Base-by-base conservation (phyloP, 37 sponge, comb jelly and placozoan species). In the Ephydatia muelleri region DNA sequence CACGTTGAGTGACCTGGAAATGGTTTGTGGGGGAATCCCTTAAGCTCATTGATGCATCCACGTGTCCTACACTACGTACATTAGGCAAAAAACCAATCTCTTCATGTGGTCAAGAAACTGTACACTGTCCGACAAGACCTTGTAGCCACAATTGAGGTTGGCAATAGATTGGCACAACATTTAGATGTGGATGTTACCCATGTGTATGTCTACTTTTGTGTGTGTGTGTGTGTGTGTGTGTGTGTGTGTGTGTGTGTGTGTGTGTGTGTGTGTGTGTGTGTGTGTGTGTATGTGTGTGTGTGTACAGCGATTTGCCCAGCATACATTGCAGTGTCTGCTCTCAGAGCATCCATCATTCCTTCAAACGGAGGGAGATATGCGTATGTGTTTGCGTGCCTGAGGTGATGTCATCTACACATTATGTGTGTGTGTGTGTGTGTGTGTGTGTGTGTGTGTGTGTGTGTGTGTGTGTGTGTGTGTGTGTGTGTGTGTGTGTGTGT, bases 21-120 rank as follows among this genome's bases (percentile, higher is more conserved):
- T 90, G 91, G 96, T 95, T 47, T 69, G 80, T 57, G 27, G 28
- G 27, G 13, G 23, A 12, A 13, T 23, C 0, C 57, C 9, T 21
- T 43, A 3, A 9, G 6, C 43, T 43, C 6, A 3, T 43, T 36
- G 27, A 38, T 76, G 47, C 14, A 76, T n/a, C n/a, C 77, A 36
- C 11, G 47, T 28, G 32, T 76, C 35, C 33, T n/a, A n/a, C n/a
- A n/a, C n/a, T n/a, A n/a, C n/a, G n/a, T n/a, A n/a, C 28, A 28
- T 16, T 33, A 96, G 96, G 88, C 80, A 29, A 73, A 92, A 72
- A 77, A 86, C n/a, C 95, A 96, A 30, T 83, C 95, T 49, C 83
- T 94, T 57, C 89, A 94, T 65, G 83, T 96, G 22, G 78, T 84
- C 2, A 96, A 96, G 85, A 91, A 86, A 67, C 83, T 96, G 11